A percentile compares a stretch with the other conserved stretches of the same genome.
Evolutionary conservation across 1,140 invertebrate species (phyloP).

Genomic region (Trachymyrmex septentrionalis): DNA sequence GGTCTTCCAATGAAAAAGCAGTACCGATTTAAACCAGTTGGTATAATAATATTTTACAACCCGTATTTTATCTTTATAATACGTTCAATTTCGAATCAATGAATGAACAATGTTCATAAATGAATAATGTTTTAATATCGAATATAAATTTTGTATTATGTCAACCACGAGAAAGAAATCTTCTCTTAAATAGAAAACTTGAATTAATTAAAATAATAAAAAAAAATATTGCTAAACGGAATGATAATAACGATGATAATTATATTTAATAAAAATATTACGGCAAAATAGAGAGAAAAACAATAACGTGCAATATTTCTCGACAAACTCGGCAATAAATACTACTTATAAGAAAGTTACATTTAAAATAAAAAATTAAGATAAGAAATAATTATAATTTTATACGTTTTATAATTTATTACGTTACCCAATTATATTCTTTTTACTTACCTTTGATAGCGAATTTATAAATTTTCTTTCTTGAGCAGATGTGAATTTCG

Average conservation of each 20-base stretch:
- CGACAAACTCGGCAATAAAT: slow-evolving; percentile 6
- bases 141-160: not conserved
- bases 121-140: not conserved
- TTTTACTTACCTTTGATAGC: not conserved
- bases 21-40: slow-evolving; percentile 27
- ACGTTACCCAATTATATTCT: not conserved
- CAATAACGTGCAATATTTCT: not conserved
- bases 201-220: slow-evolving; percentile 8
- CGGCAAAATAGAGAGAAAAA: not conserved
- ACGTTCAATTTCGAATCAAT: not conserved
- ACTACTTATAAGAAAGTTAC: slow-evolving; percentile 11
- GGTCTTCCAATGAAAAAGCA: slow-evolving; percentile 50
- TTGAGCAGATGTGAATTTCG: not conserved
- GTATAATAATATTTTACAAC: not conserved
- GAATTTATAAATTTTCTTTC: slow-evolving; percentile 1
- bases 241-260: not conserved
- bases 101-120: not conserved
- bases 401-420: too few relatives aligned
- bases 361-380: slow-evolving; percentile 47
- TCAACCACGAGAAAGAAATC: not conserved
- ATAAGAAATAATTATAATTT: slow-evolving; percentile 6
- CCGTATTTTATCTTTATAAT: not conserved
- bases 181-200: too few relatives aligned
- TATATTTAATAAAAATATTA: slow-evolving; percentile 27
- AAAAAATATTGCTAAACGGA: not conserved